Conservation (phyloP, 2,888 invertebrate genomes). For the Macaria liturata region DNA sequence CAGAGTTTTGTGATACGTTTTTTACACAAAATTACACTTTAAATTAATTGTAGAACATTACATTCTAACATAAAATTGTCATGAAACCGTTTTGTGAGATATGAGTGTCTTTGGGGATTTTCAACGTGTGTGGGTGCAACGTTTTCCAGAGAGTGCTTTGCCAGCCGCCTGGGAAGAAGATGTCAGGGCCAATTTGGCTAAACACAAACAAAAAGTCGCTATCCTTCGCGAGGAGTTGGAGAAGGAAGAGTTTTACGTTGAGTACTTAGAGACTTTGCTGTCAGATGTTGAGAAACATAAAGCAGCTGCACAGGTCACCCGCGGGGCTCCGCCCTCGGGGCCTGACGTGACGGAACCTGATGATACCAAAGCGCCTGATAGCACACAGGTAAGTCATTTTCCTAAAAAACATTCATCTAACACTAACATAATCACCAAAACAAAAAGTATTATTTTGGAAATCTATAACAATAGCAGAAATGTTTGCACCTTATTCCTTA, state of each 20-base stretch:
- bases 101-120: slow-evolving; percentile 96
- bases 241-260: slow-evolving; percentile 95
- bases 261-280: slow-evolving; percentile 92
- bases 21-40: slow-evolving; percentile 46
- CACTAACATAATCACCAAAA: too few relatives aligned
- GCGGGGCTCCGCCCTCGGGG: slow-evolving; percentile 78
- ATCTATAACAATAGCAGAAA: slow-evolving; percentile 13
- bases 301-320: slow-evolving; percentile 74
- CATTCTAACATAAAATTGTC: slow-evolving; percentile 74
- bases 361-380: slow-evolving; percentile 71
- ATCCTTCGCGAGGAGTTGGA: slow-evolving; percentile 93
- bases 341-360: slow-evolving; percentile 70
- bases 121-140: slow-evolving; percentile 95
- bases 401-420: too few relatives aligned
- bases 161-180: slow-evolving; percentile 97
- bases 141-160: slow-evolving; percentile 94
- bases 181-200: slow-evolving; percentile 93
- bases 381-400: slow-evolving; percentile 62
- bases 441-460: slow-evolving; percentile 23
- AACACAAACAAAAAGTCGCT: slow-evolving; percentile 93
- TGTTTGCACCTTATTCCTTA: slow-evolving; percentile 30
- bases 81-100: slow-evolving; percentile 82
- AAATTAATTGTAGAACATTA: slow-evolving; percentile 42
- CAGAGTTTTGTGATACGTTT: slow-evolving; percentile 61
- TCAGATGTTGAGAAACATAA: slow-evolving; percentile 94